Evolutionary conservation across 1,140 invertebrate genomes (phyloP).

Genomic region (Helicoverpa armigera): DNA sequence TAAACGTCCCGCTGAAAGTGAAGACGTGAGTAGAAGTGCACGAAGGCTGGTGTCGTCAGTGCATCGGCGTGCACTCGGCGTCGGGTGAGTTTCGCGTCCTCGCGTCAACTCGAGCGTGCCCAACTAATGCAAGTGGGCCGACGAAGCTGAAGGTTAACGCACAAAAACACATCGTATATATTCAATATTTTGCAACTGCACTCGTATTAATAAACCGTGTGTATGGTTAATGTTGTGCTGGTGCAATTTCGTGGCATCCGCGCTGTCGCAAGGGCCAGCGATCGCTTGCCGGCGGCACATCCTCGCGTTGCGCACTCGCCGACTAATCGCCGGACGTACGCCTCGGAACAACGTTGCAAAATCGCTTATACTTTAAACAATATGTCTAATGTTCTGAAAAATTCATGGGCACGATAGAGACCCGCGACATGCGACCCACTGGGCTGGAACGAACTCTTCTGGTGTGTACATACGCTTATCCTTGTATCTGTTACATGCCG

Average conservation of each 20-base stretch:
- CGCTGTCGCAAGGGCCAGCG: constrained; percentile 78
- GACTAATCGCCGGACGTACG: constrained; percentile 80
- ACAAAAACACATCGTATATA: constrained; percentile 76
- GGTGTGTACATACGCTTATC: constrained; percentile 8
- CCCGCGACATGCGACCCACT: constrained; percentile 34
- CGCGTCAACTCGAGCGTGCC: constrained; percentile 76
- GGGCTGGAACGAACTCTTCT: constrained; percentile 9
- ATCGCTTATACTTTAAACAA: constrained; percentile 55
- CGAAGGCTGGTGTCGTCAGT: constrained; percentile 18
- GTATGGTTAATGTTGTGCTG: constrained; percentile 62
- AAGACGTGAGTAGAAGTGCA: not conserved
- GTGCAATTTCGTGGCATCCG: constrained; percentile 80
- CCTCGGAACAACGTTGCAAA: constrained; percentile 75
- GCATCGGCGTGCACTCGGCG: not conserved
- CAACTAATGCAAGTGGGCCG: constrained; percentile 80
- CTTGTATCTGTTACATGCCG: constrained; percentile 31
- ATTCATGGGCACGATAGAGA: constrained; percentile 50
- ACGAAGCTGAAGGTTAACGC: constrained; percentile 77
- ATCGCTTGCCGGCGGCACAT: constrained; percentile 70
- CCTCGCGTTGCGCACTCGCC: constrained; percentile 77
- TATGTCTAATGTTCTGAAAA: constrained; percentile 53
- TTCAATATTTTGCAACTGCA: constrained; percentile 80
- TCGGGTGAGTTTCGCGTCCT: constrained; percentile 67
- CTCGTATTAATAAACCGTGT: constrained; percentile 79
- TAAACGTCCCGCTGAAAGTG: not conserved